Evolutionary conservation across 2,797 vertebrate species (phyloP), one percentile per base, ranked within the genome.

Genomic region (Halcyon smyrnensis): DNA sequence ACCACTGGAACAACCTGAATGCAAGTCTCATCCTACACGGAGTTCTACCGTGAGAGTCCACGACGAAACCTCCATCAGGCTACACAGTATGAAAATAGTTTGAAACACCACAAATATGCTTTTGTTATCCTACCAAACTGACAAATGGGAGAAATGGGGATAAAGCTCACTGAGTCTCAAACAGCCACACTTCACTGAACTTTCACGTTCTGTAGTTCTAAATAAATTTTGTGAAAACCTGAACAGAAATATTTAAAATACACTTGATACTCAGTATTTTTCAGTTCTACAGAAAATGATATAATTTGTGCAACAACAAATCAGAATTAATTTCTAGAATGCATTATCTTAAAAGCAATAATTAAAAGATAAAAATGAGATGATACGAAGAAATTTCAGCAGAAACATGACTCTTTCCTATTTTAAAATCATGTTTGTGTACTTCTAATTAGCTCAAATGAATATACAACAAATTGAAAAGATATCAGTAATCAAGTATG

Each of bases 401-500:
- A 60, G 23, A 95, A 83, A 18, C 34, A 81, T 15, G 32, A 62
- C 17, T 48, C 9, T 57, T 87, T 76, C 11, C 32, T 56, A 11
- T 46, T 89, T 93, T 51, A 53, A 90, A 81, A 69, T 45, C 1
- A 4, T 46, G 6, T 63, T 76, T 81, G 20, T 36, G 15, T 39
- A n/a, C 24, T 94, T 93, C 82, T 62, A 90, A 90, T 80, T 93
- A 74, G 25, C 19, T 92, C 15, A 93, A 87, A 87, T 78, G 2
- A 57, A 85, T 48, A 14, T 51, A 81, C 30, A 65, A 75, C 64
- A 74, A 74, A 80, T 13, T 60, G 32, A 84, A 93, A 93, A 89
- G 1, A 32, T 50, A 74, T 77, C 11, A 68, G 15, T 65, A 92
- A 89, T 57, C n/a, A 75, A 57, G 14, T 59, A 34, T 48, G 14